Evolutionary conservation across 1,140 invertebrate species (phyloP), one percentile per base, ranked within the genome.

Genomic region (Platorchestia sp.): DNA sequence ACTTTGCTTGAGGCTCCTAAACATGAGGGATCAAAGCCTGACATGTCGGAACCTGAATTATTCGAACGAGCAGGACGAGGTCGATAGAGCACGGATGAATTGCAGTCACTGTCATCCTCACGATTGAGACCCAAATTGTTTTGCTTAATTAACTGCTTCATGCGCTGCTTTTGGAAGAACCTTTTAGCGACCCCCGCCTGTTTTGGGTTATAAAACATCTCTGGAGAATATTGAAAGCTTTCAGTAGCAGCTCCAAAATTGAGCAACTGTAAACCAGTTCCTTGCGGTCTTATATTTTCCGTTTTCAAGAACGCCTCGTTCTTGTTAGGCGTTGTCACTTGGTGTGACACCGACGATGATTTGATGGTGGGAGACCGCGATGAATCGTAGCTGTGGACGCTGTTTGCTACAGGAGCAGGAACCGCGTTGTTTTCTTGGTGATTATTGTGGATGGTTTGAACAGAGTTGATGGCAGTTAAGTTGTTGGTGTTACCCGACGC

Each of bases 121-220:
- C 98, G 97, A 86, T 98, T 97, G 0, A 98, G 97, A 96, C 98
- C 98, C 45, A 98, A 97, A 97, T 98, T 98, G 97, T 98, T 98
- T 95, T 98, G 97, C 96, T 98, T 98, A 96, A 96, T 96, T 97
- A 96, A 97, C 96, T 98, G 98, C 96, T 98, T 97, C 95, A 98
- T 97, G 44, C 98, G 98, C 97, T 99, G 98, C 97, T 99, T 99
- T 96, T 98, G 98, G 97, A 99, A 99, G 97, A 99, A 99, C 96
- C 99, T 99, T 96, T 98, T 98, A 0, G 99, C 99, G 0, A 99
- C 98, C 40, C 98, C 99, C 97, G 98, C 99, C 97, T 99, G 99
- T 97, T 98, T 98, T 0, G 99, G 98, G 97, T 99, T 99, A 97
- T 99, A 99, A 97, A 99, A 99, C 97, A 98, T 98, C 96, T 99